Percentiles rank a stretch among this genome's conserved stretches.
Conservation (phyloP, 2,113 vertebrate genomes). For the Hippocampus comes region DNA sequence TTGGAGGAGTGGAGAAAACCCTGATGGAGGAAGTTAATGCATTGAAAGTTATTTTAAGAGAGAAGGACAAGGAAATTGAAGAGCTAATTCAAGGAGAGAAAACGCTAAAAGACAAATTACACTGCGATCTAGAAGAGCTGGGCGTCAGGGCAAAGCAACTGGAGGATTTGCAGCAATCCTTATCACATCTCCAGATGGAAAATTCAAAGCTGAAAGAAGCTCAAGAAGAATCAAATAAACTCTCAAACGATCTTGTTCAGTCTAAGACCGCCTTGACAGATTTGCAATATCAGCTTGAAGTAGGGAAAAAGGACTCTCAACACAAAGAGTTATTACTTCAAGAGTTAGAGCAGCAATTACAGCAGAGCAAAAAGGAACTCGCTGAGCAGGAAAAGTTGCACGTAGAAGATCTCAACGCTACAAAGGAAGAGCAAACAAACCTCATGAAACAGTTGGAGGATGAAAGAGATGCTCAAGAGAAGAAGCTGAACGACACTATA, state of each 20-base stretch:
- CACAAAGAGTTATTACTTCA: constrained; percentile 70
- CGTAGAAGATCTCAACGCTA: constrained; percentile 60
- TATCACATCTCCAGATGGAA: constrained; percentile 71
- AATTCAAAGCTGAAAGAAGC: constrained; percentile 65
- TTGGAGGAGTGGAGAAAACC: constrained; percentile 75
- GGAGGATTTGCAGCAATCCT: constrained; percentile 66
- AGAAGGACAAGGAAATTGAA: constrained; percentile 77
- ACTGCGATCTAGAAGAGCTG: constrained; percentile 67
- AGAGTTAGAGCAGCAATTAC: constrained; percentile 65
- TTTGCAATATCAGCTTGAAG: constrained; percentile 69
- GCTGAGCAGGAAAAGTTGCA: constrained; percentile 75
- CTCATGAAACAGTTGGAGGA: constrained; percentile 76
- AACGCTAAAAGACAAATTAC: constrained; percentile 67
- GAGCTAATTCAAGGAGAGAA: constrained; percentile 64
- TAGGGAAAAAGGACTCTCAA: constrained; percentile 66
- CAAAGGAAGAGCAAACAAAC: constrained; percentile 65
- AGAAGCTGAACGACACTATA: constrained; percentile 67
- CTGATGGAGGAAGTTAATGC: constrained; percentile 81
- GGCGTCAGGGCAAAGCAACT: constrained; percentile 72
- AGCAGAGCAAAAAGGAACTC: constrained; percentile 67
- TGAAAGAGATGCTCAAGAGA: constrained; percentile 72
- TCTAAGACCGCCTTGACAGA: constrained; percentile 68
- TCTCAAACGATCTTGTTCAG: constrained; percentile 67
- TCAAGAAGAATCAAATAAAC: constrained; percentile 52
- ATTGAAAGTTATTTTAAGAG: constrained; percentile 75